Evolutionary conservation across 2,888 invertebrate species (phyloP).

Genomic region (Elaeidobius kamerunicus): DNA sequence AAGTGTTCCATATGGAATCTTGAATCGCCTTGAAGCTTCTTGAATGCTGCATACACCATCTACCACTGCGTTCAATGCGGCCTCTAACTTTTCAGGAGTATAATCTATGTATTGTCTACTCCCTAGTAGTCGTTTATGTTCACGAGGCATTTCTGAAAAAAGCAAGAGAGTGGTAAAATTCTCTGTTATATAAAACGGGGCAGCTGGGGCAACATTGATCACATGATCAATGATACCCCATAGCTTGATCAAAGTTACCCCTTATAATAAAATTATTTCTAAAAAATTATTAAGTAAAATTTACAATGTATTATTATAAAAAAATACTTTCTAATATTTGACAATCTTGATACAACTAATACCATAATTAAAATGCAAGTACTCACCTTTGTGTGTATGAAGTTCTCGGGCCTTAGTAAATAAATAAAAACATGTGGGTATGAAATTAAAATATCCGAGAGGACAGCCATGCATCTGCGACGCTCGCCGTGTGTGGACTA

Average conservation of each 20-base stretch:
- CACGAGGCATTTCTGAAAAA: slow-evolving; percentile 2
- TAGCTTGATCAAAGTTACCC: slow-evolving; percentile 7
- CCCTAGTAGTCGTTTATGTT: slow-evolving; percentile 1
- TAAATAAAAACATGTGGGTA: background rate
- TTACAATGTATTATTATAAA: background rate
- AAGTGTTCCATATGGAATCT: slow-evolving; percentile 20
- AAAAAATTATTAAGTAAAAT: background rate
- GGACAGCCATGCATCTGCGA: background rate
- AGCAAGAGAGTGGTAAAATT: background rate
- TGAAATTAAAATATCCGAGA: background rate
- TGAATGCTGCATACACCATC: slow-evolving; percentile 13
- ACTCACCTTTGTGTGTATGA: slow-evolving; percentile 3
- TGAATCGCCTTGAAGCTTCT: slow-evolving; percentile 12
- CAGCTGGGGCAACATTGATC: slow-evolving; percentile 1
- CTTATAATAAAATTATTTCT: background rate
- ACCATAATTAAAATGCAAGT: background rate
- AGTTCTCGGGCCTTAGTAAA: slow-evolving; percentile 1
- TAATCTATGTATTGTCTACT: slow-evolving; percentile 3
- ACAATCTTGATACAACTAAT: background rate
- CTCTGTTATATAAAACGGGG: background rate
- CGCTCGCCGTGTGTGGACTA: background rate
- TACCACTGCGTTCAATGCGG: slow-evolving; percentile 5
- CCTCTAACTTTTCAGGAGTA: background rate
- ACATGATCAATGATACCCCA: slow-evolving; percentile 3
- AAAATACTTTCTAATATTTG: background rate